Evolutionary conservation across 2,888 invertebrate genomes (phyloP), one percentile per base, ranked within the genome.

Genomic region (Rhamnusium bicolor): DNA sequence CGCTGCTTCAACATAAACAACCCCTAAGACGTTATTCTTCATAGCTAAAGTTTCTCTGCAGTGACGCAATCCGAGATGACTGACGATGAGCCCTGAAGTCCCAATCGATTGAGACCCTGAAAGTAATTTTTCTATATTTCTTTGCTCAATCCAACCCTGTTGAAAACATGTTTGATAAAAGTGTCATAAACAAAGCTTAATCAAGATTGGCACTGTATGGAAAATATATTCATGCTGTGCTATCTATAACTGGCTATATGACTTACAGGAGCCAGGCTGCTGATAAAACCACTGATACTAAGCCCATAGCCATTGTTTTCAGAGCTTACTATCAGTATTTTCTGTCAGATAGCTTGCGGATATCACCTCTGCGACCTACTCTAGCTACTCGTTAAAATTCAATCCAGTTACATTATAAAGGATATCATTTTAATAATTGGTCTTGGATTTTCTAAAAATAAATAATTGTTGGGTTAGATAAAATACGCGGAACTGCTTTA

Each of bases 301-400:
- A 29, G 53, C 47, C 54, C 53, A 60, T 60, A 27, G 61, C 56
- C 53, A 70, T 67, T 71, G 73, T 61, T 62, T 68, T 62, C 66
- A 47, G 54, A 49, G 56, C 68, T 40, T 51, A 72, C 53, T 58
- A 61, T 60, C 71, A 61, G 73, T 49, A 66, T 71, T 61, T 53
- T 65, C 65, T 18, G 53, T 32, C 32, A 49, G 49, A 53, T 65
- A 65, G n/a, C 65, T 40, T 7, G 53, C 27, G 65, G 65, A 65
- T 32, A 53, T 53, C 32, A 40, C n/a, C 32, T 32, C 16, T 27
- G 32, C 58, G 58, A 40, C 62, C 62, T 27, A 53, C 53, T 29
- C 56, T 53, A 61, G 68, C 69, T 69, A 71, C 67, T 75, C 69
- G 74, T 75, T 75, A 70, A 73, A 73, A 74, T 76, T 72, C 72